Percentiles rank a stretch among this genome's conserved stretches.
Evolutionary conservation across 2,113 vertebrate species (phyloP).

Genomic region (Atrichornis clamosus): DNA sequence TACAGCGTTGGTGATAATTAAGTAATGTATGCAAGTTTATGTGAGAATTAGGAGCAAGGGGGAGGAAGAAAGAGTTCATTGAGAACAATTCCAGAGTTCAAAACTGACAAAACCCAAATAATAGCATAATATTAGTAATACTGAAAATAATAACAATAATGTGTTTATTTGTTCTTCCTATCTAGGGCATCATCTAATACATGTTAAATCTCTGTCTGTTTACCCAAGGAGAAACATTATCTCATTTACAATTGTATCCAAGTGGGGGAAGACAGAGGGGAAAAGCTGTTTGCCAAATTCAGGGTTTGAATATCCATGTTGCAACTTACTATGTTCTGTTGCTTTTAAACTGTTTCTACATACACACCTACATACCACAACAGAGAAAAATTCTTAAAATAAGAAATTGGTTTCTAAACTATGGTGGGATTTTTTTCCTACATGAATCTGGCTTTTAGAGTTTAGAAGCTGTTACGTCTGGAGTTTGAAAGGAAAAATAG

Average conservation of each 20-base stretch:
- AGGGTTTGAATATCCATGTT: neutral
- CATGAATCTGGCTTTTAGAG: neutral
- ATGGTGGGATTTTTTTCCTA: neutral
- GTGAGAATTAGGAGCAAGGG: neutral
- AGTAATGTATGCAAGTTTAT: neutral
- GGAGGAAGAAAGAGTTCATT: neutral
- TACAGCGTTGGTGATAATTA: neutral
- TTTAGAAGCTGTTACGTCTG: neutral
- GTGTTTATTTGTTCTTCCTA: neutral
- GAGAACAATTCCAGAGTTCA: neutral
- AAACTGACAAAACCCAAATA: neutral
- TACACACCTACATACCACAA: neutral
- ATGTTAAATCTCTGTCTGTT: neutral
- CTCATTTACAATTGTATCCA: neutral
- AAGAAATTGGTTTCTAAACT: neutral
- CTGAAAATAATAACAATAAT: neutral
- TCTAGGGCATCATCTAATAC: neutral
- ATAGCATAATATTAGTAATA: neutral
- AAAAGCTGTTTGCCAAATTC: neutral
- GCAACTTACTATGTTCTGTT: neutral
- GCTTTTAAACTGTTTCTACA: neutral
- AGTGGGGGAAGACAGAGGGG: neutral
- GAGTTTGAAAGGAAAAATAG: conserved; percentile 2
- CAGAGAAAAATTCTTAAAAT: neutral
- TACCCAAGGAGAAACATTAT: neutral